phyloP scores from a whole-genome alignment of 2,888 invertebrate species.

The Liodrosophila aerea region DNA sequence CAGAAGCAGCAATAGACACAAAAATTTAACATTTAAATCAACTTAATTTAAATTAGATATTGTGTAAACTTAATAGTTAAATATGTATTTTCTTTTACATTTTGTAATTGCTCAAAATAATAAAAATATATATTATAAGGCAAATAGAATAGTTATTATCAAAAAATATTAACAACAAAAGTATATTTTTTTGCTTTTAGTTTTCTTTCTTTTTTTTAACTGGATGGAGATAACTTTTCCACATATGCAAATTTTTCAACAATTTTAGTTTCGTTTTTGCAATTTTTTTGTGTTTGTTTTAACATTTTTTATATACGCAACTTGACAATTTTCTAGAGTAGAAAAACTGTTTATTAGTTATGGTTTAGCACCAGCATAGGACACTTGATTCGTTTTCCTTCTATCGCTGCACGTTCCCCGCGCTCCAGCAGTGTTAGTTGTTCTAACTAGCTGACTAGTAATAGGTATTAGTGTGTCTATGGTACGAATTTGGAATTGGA shows the following conservation, averaged over 20 bases:
- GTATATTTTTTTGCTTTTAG: constrained; percentile 20
- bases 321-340: constrained; percentile 31
- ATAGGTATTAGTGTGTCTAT: constrained; percentile 42
- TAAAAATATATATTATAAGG: constrained; percentile 59
- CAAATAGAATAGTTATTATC: constrained; percentile 63
- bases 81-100: constrained; percentile 42
- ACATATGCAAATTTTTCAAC: constrained; percentile 51
- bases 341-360: constrained; percentile 60
- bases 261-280: constrained; percentile 41
- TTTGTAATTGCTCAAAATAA: constrained; percentile 67
- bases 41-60: constrained; percentile 64
- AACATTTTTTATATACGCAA: constrained; percentile 52
- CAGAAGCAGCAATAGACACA: constrained; percentile 73
- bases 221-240: constrained; percentile 71
- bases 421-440: no score
- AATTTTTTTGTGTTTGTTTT: constrained; percentile 32
- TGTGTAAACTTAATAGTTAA: constrained; percentile 72
- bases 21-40: constrained; percentile 73
- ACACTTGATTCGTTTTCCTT: constrained; percentile 79
- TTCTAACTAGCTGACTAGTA: constrained; percentile 4
- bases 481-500: constrained; percentile 62
- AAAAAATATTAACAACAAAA: constrained; percentile 71
- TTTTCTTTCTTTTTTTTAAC: constrained; percentile 43
- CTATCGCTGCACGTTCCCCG: constrained; percentile 21
- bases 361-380: constrained; percentile 82